phyloP scores from a whole-genome alignment of 2,113 vertebrate species.

The Ameiurus melas region DNA sequence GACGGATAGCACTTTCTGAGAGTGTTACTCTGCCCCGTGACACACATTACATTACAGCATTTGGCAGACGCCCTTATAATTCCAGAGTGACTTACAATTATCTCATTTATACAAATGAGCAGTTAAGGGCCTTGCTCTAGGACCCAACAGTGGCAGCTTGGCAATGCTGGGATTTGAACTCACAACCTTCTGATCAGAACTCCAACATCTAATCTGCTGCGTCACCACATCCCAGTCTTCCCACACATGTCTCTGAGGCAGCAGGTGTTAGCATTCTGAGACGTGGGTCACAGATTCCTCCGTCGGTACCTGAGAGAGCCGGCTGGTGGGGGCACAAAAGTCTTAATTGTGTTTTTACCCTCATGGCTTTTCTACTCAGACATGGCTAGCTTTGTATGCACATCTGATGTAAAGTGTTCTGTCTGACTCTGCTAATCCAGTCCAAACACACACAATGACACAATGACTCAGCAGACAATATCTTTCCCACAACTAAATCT shows the following conservation, averaged over 20 bases:
- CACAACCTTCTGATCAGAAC: too few relatives aligned
- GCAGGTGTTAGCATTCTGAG: background rate
- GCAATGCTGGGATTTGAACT: too few relatives aligned
- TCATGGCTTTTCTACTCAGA: background rate
- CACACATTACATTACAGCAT: background rate
- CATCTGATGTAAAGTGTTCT: background rate
- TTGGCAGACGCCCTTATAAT: too few relatives aligned
- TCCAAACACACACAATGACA: conserved; percentile 17
- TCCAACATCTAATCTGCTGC: too few relatives aligned
- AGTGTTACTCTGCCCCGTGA: background rate
- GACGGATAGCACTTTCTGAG: background rate
- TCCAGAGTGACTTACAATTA: too few relatives aligned
- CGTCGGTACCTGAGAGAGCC: background rate
- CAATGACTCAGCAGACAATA: conserved; percentile 14
- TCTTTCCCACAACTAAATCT: background rate
- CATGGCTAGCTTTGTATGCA: background rate
- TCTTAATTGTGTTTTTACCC: background rate
- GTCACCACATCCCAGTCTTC: too few relatives aligned
- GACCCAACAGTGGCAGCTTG: too few relatives aligned
- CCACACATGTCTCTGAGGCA: background rate
- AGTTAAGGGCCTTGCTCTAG: too few relatives aligned
- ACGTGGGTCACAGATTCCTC: background rate
- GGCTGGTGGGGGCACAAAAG: background rate
- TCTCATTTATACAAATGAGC: too few relatives aligned
- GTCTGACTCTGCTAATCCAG: conserved; percentile 2